Evolutionary conservation across 2,113 vertebrate genomes (phyloP).

Genomic region (Gallinago media): DNA sequence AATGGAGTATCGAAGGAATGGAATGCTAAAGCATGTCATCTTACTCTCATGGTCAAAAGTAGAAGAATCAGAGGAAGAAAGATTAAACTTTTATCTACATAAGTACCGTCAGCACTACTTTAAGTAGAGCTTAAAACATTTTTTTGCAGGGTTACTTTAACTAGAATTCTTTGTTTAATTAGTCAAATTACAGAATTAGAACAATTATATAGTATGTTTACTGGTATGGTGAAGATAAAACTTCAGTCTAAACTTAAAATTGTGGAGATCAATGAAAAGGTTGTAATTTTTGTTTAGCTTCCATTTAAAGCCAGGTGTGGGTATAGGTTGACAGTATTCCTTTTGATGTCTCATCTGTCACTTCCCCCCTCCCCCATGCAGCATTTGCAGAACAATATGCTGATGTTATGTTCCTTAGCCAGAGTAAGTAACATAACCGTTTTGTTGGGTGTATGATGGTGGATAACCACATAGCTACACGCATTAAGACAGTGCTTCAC

Average conservation of each 20-base stretch:
- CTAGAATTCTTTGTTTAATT: background rate
- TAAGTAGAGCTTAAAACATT: background rate
- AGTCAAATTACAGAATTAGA: background rate
- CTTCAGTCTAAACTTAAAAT: background rate
- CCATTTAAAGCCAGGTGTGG: background rate
- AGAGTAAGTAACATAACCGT: background rate
- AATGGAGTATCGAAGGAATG: background rate
- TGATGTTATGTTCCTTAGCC: slow-evolving; percentile 83
- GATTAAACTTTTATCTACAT: background rate
- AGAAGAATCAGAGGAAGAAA: background rate
- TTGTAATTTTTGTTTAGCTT: background rate
- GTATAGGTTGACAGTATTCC: background rate
- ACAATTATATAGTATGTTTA: background rate
- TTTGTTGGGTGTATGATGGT: background rate
- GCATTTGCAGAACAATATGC: slow-evolving; percentile 72
- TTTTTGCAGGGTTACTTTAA: background rate
- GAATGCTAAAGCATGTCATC: background rate
- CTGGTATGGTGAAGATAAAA: background rate
- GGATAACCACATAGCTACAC: background rate
- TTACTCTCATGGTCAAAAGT: background rate
- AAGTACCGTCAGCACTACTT: background rate
- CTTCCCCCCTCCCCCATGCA: no score
- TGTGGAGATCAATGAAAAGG: background rate
- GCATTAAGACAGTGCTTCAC: background rate
- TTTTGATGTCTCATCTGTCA: background rate